These are phyloP conservation scores for Trematocara unimaculatum DNA, from an alignment of 2,113 vertebrate genomes.

Conservation along the genomic window DNA sequence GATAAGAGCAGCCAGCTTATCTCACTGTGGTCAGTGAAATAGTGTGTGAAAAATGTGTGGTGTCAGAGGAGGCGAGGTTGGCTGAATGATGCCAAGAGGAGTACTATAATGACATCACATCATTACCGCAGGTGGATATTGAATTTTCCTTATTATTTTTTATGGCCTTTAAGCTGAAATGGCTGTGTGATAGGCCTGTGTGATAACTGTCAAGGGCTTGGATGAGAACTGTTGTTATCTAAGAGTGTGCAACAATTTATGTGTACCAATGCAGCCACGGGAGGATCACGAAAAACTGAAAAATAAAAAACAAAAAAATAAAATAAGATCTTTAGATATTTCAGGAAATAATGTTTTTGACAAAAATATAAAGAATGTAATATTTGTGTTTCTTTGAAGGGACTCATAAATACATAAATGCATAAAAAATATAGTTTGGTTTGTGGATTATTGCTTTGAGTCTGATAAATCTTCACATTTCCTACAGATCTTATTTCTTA, in stretches of 20 bases:
- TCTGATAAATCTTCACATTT: not conserved
- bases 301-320: not conserved
- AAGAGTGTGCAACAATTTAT: not conserved
- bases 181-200: not conserved
- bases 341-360: not conserved
- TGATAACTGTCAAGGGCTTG: not conserved
- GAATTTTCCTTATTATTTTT: slow-evolving; percentile 39
- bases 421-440: not conserved
- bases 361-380: not conserved
- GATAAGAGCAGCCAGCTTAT: slow-evolving; percentile 58
- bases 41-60: slow-evolving; percentile 56
- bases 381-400: not conserved
- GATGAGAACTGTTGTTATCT: not conserved
- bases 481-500: not conserved
- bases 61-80: slow-evolving; percentile 49
- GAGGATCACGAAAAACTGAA: not conserved
- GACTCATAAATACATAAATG: not conserved
- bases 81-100: slow-evolving; percentile 48
- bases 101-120: slow-evolving; percentile 44
- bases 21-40: slow-evolving; percentile 53
- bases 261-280: not conserved
- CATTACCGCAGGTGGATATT: slow-evolving; percentile 48
- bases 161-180: slow-evolving; percentile 9
- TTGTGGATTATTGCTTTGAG: not conserved
- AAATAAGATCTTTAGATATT: not conserved